These are phyloP conservation scores for Lerista edwardsae DNA, from an alignment of 2,797 vertebrate species.

Conservation along the genomic window DNA sequence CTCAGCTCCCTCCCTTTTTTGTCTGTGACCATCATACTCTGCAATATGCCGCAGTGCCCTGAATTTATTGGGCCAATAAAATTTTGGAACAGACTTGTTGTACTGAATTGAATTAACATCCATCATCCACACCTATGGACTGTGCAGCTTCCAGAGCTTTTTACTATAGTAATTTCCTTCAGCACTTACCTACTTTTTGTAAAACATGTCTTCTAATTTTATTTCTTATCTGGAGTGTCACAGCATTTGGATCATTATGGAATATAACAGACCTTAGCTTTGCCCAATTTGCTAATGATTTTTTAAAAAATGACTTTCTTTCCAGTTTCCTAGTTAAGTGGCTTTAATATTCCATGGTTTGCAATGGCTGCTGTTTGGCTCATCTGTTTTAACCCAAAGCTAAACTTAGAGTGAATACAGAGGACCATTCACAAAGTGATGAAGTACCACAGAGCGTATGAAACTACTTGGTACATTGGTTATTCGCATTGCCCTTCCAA, in stretches of 20 bases:
- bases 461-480: background rate
- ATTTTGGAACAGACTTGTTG: constrained; percentile 63
- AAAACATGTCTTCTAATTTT: constrained; percentile 42
- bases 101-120: constrained; percentile 57
- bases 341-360: constrained; percentile 32
- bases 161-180: constrained; percentile 45
- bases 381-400: constrained; percentile 39
- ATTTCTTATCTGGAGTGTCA: constrained; percentile 35
- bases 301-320: constrained; percentile 44
- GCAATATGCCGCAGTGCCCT: constrained; percentile 70
- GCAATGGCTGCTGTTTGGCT: constrained; percentile 38
- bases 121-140: constrained; percentile 32
- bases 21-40: constrained; percentile 57
- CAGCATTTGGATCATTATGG: constrained; percentile 5
- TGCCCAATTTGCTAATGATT: background rate
- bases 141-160: constrained; percentile 41
- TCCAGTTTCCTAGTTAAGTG: constrained; percentile 38
- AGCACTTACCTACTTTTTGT: background rate
- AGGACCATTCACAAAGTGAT: constrained; percentile 12
- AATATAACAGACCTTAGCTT: constrained; percentile 28
- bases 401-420: constrained; percentile 33
- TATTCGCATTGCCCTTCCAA: background rate
- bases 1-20: constrained; percentile 49
- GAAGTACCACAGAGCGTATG: constrained; percentile 42
- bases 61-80: constrained; percentile 58